Percentiles rank a stretch among this genome's conserved stretches.
Evolutionary conservation across 2,888 invertebrate genomes (phyloP).

Genomic region (Reticulitermes lucifugus): DNA sequence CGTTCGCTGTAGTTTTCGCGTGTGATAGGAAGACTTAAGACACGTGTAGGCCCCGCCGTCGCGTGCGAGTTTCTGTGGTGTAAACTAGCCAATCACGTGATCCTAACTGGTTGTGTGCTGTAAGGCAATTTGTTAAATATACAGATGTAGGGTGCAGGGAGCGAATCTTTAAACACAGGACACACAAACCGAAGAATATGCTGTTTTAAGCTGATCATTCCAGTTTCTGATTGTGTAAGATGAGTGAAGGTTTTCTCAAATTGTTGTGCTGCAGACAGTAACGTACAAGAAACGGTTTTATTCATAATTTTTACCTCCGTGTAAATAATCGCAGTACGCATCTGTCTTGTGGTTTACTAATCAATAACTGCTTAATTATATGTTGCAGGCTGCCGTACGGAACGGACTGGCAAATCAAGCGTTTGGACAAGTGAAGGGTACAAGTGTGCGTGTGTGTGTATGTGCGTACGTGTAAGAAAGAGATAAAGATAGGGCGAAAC

Average conservation of each 20-base stretch:
- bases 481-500: not conserved
- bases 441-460: not conserved
- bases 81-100: constrained; percentile 24
- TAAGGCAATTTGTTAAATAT: constrained; percentile 25
- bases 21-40: not conserved
- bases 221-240: not conserved
- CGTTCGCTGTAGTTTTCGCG: not conserved
- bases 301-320: constrained; percentile 16
- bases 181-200: not conserved
- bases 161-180: too few species aligned
- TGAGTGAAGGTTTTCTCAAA: not conserved
- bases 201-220: not conserved
- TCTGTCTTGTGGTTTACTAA: constrained; percentile 31
- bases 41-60: constrained; percentile 16
- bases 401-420: constrained; percentile 11
- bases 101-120: not conserved
- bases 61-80: not conserved
- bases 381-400: not conserved
- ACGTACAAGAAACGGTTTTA: not conserved
- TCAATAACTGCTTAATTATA: constrained; percentile 40
- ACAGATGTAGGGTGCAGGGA: not conserved
- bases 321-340: constrained; percentile 20
- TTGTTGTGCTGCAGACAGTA: not conserved
- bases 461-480: constrained; percentile 29
- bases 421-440: constrained; percentile 22